Evolutionary conservation across 1,140 invertebrate species (phyloP), one percentile per base, ranked within the genome.

Genomic region (Zaprionus gabonicus): DNA sequence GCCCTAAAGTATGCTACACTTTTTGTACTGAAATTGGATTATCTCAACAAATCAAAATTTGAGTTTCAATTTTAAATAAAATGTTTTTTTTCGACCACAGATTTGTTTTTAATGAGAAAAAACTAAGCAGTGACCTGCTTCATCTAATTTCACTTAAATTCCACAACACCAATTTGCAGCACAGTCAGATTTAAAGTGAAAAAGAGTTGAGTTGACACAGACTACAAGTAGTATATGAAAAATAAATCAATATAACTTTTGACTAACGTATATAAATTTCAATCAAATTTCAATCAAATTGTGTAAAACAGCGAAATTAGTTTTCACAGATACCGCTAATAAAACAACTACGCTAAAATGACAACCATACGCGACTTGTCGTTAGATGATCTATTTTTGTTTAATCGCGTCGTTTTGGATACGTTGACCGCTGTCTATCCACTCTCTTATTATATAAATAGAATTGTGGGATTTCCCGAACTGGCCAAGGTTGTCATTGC

Each of bases 351-450:
- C 3, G 20, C 9, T 25, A 64, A 23, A 17, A 83, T 83, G 81
- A 64, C 65, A 36, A 36, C 64, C 17, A 5, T 62, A 6, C 73
- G 81, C 1, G 34, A 60, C 9, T 77, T 83, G 1, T 25, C n/a
- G 0, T 53, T 84, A 0, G 55, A 70, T 3, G 81, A 83, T 49
- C 28, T 83, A 3, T 84, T 84, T 12, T 64, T 51, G 46, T 70
- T 83, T 9, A 83, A 83, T 25, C 46, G 64, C 12, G 72, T 83
- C 28, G 23, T 53, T 3, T 31, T 83, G 2, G 81, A 83, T 65
- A 62, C 68, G 0, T 6, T 81, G 34, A 79, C 75, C 2, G 81
- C 66, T 20, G 77, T 80, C 3, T 84, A 73, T 31, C 3, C 44
- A 7, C 34, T 78, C 6, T 7, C 28, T 0, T 84, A 76, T 3